Percentiles rank a stretch among this genome's conserved stretches.
Conservation (phyloP, 2,888 invertebrate species). For the Melangyna quadrimaculata region DNA sequence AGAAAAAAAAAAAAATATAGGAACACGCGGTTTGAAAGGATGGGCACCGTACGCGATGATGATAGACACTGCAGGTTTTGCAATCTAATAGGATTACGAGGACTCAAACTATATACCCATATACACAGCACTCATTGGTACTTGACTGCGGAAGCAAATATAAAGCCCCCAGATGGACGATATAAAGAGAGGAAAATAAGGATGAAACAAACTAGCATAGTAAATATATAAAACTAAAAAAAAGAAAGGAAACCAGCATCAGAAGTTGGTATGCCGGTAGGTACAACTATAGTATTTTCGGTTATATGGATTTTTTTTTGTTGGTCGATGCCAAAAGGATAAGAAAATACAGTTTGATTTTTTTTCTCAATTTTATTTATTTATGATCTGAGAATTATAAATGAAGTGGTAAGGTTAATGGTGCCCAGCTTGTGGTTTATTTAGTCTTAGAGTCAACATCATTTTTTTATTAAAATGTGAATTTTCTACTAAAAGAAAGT, state of each 20-base stretch:
- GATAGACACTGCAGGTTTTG: slow-evolving; percentile 57
- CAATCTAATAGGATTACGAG: slow-evolving; percentile 64
- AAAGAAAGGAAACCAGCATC: slow-evolving; percentile 9
- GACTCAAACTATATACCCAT: slow-evolving; percentile 41
- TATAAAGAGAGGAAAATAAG: not conserved
- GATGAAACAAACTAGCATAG: not conserved
- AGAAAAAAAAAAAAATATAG: not conserved
- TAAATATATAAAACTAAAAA: not conserved
- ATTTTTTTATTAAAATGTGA: too few relatives aligned
- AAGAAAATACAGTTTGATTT: not conserved
- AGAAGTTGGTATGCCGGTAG: slow-evolving; percentile 1
- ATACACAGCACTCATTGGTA: slow-evolving; percentile 16
- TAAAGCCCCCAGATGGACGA: not conserved
- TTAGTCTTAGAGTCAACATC: too few relatives aligned
- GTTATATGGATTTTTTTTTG: not conserved
- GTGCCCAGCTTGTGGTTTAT: not conserved
- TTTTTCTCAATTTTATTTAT: slow-evolving; percentile 19
- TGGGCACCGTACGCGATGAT: too few relatives aligned
- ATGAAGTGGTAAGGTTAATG: slow-evolving; percentile 26
- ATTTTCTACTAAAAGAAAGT: too few relatives aligned
- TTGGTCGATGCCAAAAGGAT: slow-evolving; percentile 48
- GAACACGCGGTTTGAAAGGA: slow-evolving; percentile 29
- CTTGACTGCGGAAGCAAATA: slow-evolving; percentile 42
- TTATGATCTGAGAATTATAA: slow-evolving; percentile 54
- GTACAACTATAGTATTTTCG: not conserved